phyloP scores from a whole-genome alignment of 2,797 vertebrate species.

The Pseudochromis fuscus region DNA sequence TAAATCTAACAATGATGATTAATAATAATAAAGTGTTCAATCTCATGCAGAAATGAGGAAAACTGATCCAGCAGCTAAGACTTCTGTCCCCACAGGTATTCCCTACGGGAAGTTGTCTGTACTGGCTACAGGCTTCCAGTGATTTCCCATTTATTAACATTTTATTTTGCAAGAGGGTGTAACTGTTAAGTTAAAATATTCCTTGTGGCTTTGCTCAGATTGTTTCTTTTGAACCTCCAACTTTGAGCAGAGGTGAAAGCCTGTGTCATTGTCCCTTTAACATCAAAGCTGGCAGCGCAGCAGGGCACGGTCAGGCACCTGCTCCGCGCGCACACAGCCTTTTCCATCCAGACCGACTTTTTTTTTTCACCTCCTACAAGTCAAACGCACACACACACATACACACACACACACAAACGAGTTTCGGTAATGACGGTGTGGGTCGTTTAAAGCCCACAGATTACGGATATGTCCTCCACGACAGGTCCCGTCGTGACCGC shows the following conservation, averaged over 20 bases:
- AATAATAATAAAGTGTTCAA: too few relatives aligned
- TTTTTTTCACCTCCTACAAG: not conserved
- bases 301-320: conserved; percentile 59
- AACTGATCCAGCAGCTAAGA: too few relatives aligned
- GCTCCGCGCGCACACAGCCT: conserved; percentile 56
- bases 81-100: too few relatives aligned
- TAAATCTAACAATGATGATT: not conserved
- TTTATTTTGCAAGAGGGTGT: not conserved
- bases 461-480: conserved; percentile 31
- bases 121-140: not conserved
- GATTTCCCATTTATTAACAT: not conserved
- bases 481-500: conserved; percentile 38
- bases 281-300: conserved; percentile 43
- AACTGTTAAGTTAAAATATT: not conserved
- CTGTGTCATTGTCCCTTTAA: conserved; percentile 66
- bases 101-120: too few relatives aligned
- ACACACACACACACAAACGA: not conserved
- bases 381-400: conserved; percentile 10
- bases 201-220: not conserved
- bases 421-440: conserved; percentile 20
- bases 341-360: conserved; percentile 35
- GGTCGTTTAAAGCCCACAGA: conserved; percentile 34
- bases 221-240: conserved; percentile 6
- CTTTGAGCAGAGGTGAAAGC: conserved; percentile 22
- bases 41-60: too few relatives aligned